Conservation (phyloP, 92 coral and sea anemone species). For the Epizoanthus fatuus region DNA sequence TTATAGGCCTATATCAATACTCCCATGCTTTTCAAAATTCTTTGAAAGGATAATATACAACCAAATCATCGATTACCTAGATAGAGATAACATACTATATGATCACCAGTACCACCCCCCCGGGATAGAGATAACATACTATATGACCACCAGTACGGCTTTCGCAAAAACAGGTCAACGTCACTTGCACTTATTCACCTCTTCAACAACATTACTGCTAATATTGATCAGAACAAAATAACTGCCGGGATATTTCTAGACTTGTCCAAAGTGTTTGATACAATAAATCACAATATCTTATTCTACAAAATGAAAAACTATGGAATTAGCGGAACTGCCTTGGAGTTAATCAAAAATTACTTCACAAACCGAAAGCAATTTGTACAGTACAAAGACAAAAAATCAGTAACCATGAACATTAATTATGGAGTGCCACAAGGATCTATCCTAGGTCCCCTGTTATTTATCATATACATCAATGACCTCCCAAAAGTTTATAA, state of each 20-base stretch:
- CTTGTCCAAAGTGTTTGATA: conserved; percentile 52
- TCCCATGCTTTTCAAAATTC: conserved; percentile 25
- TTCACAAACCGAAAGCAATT: conserved; percentile 39
- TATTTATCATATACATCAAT: too few species aligned
- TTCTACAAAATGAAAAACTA: conserved; percentile 20
- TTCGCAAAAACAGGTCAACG: background rate
- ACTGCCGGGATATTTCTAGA: conserved; percentile 40
- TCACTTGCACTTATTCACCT: conserved; percentile 4
- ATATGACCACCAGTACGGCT: background rate
- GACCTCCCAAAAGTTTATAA: background rate
- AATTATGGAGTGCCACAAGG: background rate
- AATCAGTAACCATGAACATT: background rate
- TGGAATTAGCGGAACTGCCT: conserved; percentile 39
- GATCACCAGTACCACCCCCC: background rate
- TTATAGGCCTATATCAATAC: conserved; percentile 43
- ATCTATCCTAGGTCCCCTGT: too few species aligned
- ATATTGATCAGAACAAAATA: background rate
- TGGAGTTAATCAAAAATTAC: conserved; percentile 35
- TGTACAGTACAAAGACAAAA: conserved; percentile 13
- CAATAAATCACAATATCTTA: conserved; percentile 30
- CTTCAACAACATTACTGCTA: conserved; percentile 19
- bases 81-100: background rate
- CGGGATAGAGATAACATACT: background rate
- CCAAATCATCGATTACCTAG: conserved; percentile 8
- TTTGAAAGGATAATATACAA: conserved; percentile 25